Percentiles rank a stretch among this genome's conserved stretches.
phyloP scores from a whole-genome alignment of 64 coral and sea anemone genomes.

The Montipora foliosa region DNA sequence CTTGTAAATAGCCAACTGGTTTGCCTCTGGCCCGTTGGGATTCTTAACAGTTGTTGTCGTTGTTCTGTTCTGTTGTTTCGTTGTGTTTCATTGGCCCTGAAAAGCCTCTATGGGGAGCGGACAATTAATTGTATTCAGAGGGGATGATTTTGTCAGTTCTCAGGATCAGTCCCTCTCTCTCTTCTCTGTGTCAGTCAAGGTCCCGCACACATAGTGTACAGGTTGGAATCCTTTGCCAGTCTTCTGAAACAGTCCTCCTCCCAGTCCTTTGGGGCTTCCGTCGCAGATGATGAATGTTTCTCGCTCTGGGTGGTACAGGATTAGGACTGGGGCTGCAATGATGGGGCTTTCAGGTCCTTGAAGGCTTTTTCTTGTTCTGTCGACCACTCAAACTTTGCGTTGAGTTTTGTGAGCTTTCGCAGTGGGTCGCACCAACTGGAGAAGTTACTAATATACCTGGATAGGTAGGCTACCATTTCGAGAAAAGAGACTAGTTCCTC shows the following conservation, averaged over 20 bases:
- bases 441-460: not conserved
- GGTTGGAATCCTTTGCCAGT: no score
- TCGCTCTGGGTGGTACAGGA: slow-evolving; percentile 4
- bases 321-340: slow-evolving; percentile 26
- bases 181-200: not conserved
- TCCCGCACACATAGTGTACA: slow-evolving; percentile 6
- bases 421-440: slow-evolving; percentile 33
- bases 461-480: slow-evolving; percentile 15
- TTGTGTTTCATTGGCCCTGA: no score
- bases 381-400: no score
- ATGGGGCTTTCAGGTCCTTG: slow-evolving; percentile 29
- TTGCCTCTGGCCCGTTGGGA: no score
- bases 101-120: no score
- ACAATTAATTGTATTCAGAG: not conserved
- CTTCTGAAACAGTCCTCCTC: no score
- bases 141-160: not conserved
- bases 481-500: no score
- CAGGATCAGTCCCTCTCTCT: not conserved
- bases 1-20: no score
- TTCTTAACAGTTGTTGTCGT: no score
- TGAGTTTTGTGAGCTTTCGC: not conserved
- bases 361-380: no score
- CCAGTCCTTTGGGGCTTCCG: no score
- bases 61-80: no score
- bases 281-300: not conserved